A percentile compares a stretch with the other conserved stretches of the same genome.
Conservation (phyloP, 2,888 invertebrate genomes). For the Xylocampa areola region DNA sequence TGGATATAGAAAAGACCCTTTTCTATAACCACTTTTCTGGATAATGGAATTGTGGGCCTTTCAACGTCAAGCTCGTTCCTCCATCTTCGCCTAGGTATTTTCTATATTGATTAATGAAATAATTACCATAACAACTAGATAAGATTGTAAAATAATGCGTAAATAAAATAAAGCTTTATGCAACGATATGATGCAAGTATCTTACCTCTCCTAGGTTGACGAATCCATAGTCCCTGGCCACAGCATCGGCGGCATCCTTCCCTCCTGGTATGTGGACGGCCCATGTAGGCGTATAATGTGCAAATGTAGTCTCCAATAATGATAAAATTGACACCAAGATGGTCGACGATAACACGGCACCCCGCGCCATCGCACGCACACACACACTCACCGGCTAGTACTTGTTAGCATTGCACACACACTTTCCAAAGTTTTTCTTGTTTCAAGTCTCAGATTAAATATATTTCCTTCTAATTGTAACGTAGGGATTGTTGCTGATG, state of each 20-base stretch:
- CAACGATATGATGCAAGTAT: conserved; percentile 21
- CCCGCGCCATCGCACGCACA: conserved; percentile 83
- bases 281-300: conserved; percentile 95
- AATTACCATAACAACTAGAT: background rate
- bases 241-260: conserved; percentile 91
- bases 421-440: conserved; percentile 62
- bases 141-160: too few relatives aligned
- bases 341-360: conserved; percentile 74
- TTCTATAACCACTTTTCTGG: too few relatives aligned
- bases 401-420: conserved; percentile 87
- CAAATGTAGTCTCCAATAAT: conserved; percentile 69
- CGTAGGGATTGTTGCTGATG: conserved; percentile 60
- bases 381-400: conserved; percentile 85
- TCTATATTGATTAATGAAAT: too few relatives aligned
- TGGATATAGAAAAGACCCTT: too few relatives aligned
- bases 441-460: conserved; percentile 51
- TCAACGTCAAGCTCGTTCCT: too few relatives aligned
- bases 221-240: conserved; percentile 95
- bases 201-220: conserved; percentile 95
- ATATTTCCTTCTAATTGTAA: conserved; percentile 44
- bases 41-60: too few relatives aligned
- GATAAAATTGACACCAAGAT: conserved; percentile 74
- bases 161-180: background rate
- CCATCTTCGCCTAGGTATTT: too few relatives aligned
- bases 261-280: conserved; percentile 95